Evolutionary conservation across 2,888 invertebrate genomes (phyloP).

Genomic region (Cephonodes hylas): DNA sequence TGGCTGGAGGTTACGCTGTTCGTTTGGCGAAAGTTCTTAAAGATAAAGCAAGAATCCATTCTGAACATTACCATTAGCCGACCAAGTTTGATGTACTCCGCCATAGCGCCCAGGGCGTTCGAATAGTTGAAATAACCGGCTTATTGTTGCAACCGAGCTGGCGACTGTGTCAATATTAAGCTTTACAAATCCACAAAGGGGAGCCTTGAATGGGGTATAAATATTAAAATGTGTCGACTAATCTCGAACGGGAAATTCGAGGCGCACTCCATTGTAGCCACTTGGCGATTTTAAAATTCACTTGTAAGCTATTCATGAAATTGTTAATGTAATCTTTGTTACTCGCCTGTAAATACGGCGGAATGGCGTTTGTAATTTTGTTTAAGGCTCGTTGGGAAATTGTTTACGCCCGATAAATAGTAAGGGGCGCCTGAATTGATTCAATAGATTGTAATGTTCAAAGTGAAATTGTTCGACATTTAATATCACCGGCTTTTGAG

Average conservation of each 20-base stretch:
- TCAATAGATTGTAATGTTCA: not conserved
- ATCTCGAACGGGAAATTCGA: slow-evolving; percentile 4
- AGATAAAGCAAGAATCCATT: slow-evolving; percentile 24
- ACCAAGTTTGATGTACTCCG: not conserved
- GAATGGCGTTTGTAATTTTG: not conserved
- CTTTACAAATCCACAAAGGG: slow-evolving; percentile 26
- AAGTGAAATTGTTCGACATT: too few relatives aligned
- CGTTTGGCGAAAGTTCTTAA: slow-evolving; percentile 15
- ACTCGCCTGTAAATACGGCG: not conserved
- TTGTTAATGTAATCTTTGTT: slow-evolving; percentile 10
- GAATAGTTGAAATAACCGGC: slow-evolving; percentile 13
- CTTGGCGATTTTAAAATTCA: slow-evolving; percentile 5
- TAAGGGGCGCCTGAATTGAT: not conserved
- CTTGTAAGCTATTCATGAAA: slow-evolving; percentile 4
- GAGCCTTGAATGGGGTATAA: slow-evolving; percentile 18
- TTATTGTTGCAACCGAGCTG: slow-evolving; percentile 26
- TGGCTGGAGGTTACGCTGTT: not conserved
- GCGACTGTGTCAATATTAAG: slow-evolving; percentile 32
- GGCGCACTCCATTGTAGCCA: not conserved
- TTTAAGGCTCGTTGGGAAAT: not conserved
- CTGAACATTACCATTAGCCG: not conserved
- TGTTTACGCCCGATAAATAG: not conserved
- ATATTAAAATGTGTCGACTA: slow-evolving; percentile 15
- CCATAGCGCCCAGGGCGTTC: not conserved
- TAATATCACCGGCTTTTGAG: too few relatives aligned